phyloP scores from a whole-genome alignment of 2,113 vertebrate species.

The Eulacestoma nigropectus region DNA sequence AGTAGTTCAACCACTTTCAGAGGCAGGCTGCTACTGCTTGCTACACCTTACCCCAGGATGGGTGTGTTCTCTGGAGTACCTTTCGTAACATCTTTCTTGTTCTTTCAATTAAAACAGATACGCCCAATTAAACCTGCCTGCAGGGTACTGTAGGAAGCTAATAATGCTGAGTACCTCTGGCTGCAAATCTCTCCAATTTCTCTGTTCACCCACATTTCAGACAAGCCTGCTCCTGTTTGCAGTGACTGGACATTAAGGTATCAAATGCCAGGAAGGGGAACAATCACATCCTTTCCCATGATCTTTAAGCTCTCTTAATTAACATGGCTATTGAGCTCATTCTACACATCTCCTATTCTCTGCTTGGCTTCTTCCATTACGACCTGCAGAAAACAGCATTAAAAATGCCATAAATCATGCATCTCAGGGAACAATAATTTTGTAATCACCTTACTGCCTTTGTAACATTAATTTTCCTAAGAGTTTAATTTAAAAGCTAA shows the following conservation, averaged over 20 bases:
- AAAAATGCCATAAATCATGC: neutral
- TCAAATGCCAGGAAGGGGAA: neutral
- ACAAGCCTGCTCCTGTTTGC: neutral
- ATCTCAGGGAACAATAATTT: neutral
- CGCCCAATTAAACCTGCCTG: neutral
- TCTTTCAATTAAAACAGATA: neutral
- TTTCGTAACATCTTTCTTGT: neutral
- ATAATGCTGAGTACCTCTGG: neutral
- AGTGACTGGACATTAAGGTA: neutral
- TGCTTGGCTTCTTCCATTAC: neutral
- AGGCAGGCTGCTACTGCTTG: neutral
- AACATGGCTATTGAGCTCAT: neutral
- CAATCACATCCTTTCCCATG: neutral
- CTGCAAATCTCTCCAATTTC: neutral
- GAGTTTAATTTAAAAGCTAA: conserved; percentile 21
- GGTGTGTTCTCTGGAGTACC: neutral
- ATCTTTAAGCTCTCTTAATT: neutral
- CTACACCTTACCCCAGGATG: neutral
- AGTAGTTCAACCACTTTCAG: neutral
- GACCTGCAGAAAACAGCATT: neutral
- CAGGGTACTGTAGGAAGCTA: neutral
- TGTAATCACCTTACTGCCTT: neutral
- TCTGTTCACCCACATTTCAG: neutral
- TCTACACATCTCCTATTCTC: neutral
- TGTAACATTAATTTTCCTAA: neutral